Conservation (phyloP, 2,888 invertebrate species). For the Catocala sponsa region DNA sequence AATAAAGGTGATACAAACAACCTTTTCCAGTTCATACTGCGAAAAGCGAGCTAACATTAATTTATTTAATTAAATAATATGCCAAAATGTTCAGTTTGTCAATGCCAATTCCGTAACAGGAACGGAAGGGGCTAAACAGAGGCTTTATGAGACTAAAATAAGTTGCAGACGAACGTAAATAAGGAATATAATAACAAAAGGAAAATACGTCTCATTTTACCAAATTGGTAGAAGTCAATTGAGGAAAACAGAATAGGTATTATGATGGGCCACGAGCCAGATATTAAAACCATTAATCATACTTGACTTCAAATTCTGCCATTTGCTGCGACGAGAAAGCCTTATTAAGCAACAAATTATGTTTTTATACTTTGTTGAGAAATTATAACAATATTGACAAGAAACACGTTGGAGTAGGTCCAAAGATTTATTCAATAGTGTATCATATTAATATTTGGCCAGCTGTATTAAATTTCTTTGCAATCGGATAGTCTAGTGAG, state of each 20-base stretch:
- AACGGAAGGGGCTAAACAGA: background rate
- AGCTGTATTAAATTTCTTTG: too few relatives aligned
- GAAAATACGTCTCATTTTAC: background rate
- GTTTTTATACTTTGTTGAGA: background rate
- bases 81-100: too few relatives aligned
- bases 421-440: too few relatives aligned
- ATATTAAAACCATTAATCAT: conserved; percentile 11
- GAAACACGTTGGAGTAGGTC: too few relatives aligned
- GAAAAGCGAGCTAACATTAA: too few relatives aligned
- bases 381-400: too few relatives aligned
- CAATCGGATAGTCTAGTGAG: too few relatives aligned
- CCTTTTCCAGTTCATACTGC: too few relatives aligned
- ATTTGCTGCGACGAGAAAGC: background rate
- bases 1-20: too few relatives aligned
- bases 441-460: too few relatives aligned
- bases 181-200: background rate
- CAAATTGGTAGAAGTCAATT: conserved; percentile 6
- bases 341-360: conserved; percentile 2
- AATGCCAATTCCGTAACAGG: background rate
- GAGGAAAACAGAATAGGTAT: conserved; percentile 8
- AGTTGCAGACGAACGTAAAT: background rate
- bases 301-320: background rate
- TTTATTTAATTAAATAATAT: too few relatives aligned
- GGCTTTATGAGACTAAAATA: background rate
- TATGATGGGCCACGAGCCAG: background rate